Base-by-base conservation (phyloP, 1,140 invertebrate genomes). In the Drosophila nikananu region DNA sequence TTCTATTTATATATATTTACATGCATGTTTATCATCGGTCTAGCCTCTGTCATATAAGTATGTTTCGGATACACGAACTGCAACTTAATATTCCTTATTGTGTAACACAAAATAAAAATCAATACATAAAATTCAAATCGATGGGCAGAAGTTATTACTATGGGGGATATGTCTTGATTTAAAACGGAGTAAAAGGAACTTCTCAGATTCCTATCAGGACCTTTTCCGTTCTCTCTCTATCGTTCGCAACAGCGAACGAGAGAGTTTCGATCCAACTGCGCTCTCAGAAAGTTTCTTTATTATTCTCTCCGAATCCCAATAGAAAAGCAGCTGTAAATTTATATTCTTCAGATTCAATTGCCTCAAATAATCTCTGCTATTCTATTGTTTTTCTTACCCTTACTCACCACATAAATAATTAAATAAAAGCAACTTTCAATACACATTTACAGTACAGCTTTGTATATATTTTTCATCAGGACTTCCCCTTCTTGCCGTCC, bases 31-130 rank as follows among this genome's bases (percentile, higher is more conserved):
- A 82, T 73, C 63, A 81, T 62, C 66, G 67, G 71, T 73, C 55
- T 73, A 73, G 67, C 67, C 71, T 60, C 55, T 73, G 54, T 72
- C 67, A 61, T 73, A 42, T 62, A 58, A 76, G 71, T 78, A 79
- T 79, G 76, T 78, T 80, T 66, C 55, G 66, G 64, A 62, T 61
- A 83, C 54, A 25, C 80, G 81, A 86, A 81, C 80, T 70, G 65
- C 78, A 86, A 86, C 82, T 81, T 75, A 76, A 86, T 86, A 86
- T 86, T 86, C 83, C 83, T 86, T 86, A 86, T 86, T 86, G 83
- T 86, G 83, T 76, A 86, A 86, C 83, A 86, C 83, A 86, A 49
- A 49, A 49, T 49, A 49, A 49, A 49, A 10, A 25, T 17, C 23
- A 48, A 25, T 48, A 17, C 21, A 48, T 25, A 25, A 48, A 46